Evolutionary conservation across 2,113 vertebrate species (phyloP).

Genomic region (Misgurnus mizolepis): DNA sequence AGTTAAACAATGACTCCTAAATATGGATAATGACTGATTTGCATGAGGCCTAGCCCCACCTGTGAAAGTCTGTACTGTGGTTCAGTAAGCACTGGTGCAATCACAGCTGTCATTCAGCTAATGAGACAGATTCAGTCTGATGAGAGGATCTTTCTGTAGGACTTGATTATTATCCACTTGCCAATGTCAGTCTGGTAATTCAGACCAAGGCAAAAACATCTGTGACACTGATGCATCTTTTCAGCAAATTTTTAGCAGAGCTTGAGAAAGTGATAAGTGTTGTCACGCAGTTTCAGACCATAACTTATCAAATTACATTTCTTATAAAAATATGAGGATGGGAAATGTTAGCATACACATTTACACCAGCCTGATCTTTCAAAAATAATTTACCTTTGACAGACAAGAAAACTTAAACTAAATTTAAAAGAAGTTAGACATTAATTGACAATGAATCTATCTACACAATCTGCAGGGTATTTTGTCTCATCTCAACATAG

Average conservation of each 20-base stretch:
- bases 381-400: too few relatives aligned
- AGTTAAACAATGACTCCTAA: not conserved
- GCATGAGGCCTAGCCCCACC: not conserved
- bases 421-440: too few relatives aligned
- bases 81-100: slow-evolving; percentile 10
- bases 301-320: not conserved
- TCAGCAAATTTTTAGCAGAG: not conserved
- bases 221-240: not conserved
- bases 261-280: not conserved
- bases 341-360: too few relatives aligned
- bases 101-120: slow-evolving; percentile 28
- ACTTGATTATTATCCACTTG: not conserved
- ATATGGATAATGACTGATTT: not conserved
- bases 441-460: too few relatives aligned
- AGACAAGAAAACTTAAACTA: too few relatives aligned
- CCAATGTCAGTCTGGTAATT: slow-evolving; percentile 1
- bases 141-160: slow-evolving; percentile 2
- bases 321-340: not conserved
- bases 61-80: not conserved
- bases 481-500: too few relatives aligned
- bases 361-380: too few relatives aligned
- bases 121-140: slow-evolving; percentile 19
- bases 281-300: not conserved
- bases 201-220: not conserved
- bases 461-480: too few relatives aligned